These are phyloP conservation scores for Microctonus brassicae DNA, from an alignment of 2,888 invertebrate species.

Conservation along the genomic window DNA sequence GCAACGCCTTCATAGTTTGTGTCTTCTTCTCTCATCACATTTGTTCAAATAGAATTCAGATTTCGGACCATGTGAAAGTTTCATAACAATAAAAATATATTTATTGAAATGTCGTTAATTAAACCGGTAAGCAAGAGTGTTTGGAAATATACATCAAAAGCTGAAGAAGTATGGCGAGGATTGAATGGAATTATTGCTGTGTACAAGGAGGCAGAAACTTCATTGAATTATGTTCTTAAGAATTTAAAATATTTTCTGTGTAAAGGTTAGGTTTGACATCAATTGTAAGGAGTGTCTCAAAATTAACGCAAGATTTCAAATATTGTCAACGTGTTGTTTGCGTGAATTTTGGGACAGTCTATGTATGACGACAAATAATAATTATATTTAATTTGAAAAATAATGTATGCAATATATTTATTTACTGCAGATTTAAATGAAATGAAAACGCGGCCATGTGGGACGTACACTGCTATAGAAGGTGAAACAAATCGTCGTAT, in stretches of 20 bases:
- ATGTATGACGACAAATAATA: no score
- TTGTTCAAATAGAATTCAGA: no score
- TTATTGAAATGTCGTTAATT: background rate
- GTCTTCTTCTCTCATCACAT: no score
- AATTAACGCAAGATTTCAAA: no score
- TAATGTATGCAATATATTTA: slow-evolving; percentile 15
- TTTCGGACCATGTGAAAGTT: no score
- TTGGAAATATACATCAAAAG: slow-evolving; percentile 62
- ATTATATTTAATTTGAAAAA: no score
- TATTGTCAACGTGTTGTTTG: no score
- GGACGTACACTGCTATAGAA: slow-evolving; percentile 75
- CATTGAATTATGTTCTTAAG: slow-evolving; percentile 72
- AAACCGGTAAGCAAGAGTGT: background rate
- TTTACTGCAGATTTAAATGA: slow-evolving; percentile 78
- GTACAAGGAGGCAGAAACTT: slow-evolving; percentile 81
- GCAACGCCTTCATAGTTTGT: background rate
- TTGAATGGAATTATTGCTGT: slow-evolving; percentile 84
- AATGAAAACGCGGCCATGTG: slow-evolving; percentile 75
- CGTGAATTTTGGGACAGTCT: no score
- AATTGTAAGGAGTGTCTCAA: no score
- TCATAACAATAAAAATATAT: no score
- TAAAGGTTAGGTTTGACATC: slow-evolving; percentile 73
- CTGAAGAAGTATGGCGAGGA: slow-evolving; percentile 75
- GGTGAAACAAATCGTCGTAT: slow-evolving; percentile 75
- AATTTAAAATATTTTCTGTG: slow-evolving; percentile 77